Evolutionary conservation across 1,140 invertebrate species (phyloP).

Genomic region (Drosophila obscura): DNA sequence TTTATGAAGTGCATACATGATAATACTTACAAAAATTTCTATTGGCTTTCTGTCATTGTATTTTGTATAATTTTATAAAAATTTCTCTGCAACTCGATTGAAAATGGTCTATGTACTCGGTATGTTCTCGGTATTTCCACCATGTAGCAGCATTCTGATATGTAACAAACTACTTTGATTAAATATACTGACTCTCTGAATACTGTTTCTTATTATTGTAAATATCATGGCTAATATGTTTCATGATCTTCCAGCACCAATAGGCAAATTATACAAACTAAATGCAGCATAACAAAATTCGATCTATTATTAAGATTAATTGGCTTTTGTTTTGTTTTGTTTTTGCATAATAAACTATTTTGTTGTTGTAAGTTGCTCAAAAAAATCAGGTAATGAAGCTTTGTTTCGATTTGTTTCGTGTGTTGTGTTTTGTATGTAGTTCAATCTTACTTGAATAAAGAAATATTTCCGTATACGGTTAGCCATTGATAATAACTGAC

Average conservation of each 20-base stretch:
- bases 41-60: constrained; percentile 6
- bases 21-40: constrained; percentile 31
- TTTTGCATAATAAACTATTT: constrained; percentile 61
- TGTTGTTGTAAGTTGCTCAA: constrained; percentile 60
- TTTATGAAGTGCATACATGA: constrained; percentile 47
- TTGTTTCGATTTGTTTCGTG: constrained; percentile 62
- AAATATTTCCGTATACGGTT: constrained; percentile 9
- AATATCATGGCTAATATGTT: constrained; percentile 12
- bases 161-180: constrained; percentile 72
- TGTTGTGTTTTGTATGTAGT: constrained; percentile 24
- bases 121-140: constrained; percentile 4
- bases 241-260: constrained; percentile 58
- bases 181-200: constrained; percentile 54
- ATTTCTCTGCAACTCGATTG: constrained; percentile 26
- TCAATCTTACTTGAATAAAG: constrained; percentile 25
- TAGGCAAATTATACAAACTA: constrained; percentile 45
- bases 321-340: constrained; percentile 10
- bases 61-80: constrained; percentile 72
- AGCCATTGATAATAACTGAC: constrained; percentile 1
- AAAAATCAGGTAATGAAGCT: constrained; percentile 81
- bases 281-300: constrained; percentile 64
- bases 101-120: constrained; percentile 23
- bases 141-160: constrained; percentile 53
- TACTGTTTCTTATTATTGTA: constrained; percentile 39
- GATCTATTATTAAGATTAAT: constrained; percentile 52